These are phyloP conservation scores for Tychaedon coryphoeus DNA, from an alignment of 2,113 vertebrate genomes.

Conservation along the genomic window DNA sequence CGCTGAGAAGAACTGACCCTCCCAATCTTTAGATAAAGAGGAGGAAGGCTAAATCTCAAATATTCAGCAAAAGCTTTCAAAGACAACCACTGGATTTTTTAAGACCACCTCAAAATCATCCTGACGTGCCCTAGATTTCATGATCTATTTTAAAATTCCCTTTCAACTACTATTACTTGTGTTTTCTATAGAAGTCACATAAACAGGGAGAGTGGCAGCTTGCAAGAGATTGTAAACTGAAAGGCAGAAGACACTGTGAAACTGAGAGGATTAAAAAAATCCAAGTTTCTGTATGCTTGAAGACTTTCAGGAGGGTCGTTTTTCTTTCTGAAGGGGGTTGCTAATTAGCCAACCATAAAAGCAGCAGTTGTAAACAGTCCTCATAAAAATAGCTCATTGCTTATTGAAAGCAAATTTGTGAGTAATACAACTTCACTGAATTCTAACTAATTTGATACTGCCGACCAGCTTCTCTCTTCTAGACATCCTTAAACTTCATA, in stretches of 20 bases:
- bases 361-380: not conserved
- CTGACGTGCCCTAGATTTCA: not conserved
- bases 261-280: not conserved
- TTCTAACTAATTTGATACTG: not conserved
- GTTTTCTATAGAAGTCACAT: not conserved
- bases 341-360: not conserved
- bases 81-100: not conserved
- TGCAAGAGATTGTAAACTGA: not conserved
- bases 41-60: not conserved
- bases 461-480: not conserved
- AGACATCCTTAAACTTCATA: not conserved
- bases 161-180: conserved; percentile 1
- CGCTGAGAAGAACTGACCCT: not conserved
- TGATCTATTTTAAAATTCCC: conserved; percentile 13
- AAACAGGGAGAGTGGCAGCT: not conserved
- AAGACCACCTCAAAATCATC: conserved; percentile 14
- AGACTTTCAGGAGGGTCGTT: not conserved
- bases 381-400: not conserved
- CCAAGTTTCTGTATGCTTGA: not conserved
- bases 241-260: not conserved
- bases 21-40: not conserved
- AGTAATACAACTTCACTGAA: not conserved
- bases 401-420: not conserved
- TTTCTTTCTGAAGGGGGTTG: not conserved
- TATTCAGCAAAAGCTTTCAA: not conserved